phyloP scores from a whole-genome alignment of 2,888 invertebrate species.

The Oscheius sp. region DNA sequence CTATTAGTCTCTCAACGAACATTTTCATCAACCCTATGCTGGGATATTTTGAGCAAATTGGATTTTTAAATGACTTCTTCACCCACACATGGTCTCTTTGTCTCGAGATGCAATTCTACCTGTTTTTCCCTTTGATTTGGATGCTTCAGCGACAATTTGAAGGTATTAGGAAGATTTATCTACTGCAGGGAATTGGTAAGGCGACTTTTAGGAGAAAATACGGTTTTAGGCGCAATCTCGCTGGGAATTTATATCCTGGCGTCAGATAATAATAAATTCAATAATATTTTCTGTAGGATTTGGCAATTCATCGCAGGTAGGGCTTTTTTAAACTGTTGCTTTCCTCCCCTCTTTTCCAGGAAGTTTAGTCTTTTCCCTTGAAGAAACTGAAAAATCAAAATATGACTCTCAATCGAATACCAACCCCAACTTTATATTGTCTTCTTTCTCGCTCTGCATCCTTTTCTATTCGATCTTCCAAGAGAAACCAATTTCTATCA shows the following conservation, averaged over 20 bases:
- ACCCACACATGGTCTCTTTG: slow-evolving; percentile 17
- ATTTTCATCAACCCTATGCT: background rate
- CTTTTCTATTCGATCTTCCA: background rate
- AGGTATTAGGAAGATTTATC: too few relatives aligned
- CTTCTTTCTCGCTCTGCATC: background rate
- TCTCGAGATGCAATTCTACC: slow-evolving; percentile 16
- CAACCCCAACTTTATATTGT: background rate
- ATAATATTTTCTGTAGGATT: slow-evolving; percentile 6
- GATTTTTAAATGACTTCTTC: background rate
- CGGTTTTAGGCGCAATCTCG: too few relatives aligned
- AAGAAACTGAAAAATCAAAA: background rate
- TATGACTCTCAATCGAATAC: background rate
- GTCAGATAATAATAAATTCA: too few relatives aligned
- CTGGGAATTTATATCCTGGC: too few relatives aligned
- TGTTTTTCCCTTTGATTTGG: slow-evolving; percentile 2
- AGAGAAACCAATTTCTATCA: background rate
- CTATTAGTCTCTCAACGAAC: background rate
- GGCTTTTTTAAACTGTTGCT: too few relatives aligned
- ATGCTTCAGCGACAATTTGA: background rate
- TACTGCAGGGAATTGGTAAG: too few relatives aligned
- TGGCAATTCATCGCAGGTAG: slow-evolving; percentile 12
- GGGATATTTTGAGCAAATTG: slow-evolving; percentile 3
- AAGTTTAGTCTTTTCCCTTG: background rate
- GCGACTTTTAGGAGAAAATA: too few relatives aligned
- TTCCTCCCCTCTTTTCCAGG: background rate